Evolutionary conservation across 2,113 vertebrate species (phyloP).

Genomic region (Triplophysa tibetana): DNA sequence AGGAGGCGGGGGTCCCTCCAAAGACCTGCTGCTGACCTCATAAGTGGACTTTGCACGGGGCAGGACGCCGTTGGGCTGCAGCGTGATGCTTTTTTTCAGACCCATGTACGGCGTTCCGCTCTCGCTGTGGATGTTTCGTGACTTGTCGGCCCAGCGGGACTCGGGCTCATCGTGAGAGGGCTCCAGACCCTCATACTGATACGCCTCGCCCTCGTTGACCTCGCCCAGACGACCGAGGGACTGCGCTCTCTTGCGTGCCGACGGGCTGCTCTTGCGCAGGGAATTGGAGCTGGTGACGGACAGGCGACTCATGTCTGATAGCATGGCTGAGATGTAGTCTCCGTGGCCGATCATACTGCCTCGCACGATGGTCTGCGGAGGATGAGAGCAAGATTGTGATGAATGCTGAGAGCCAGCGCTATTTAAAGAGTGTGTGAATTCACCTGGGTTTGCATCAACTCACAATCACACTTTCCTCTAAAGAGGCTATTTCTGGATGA

Average conservation of each 20-base stretch:
- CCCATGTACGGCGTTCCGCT: conserved; percentile 84
- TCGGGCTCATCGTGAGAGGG: conserved; percentile 69
- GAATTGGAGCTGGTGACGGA: conserved; percentile 97
- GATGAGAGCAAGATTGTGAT: conserved; percentile 11
- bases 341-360: conserved; percentile 88
- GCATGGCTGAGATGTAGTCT: conserved; percentile 90
- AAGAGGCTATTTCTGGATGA: conserved; percentile 36
- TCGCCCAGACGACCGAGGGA: conserved; percentile 90
- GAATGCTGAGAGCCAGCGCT: conserved; percentile 21
- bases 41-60: conserved; percentile 86
- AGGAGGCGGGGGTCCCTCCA: conserved; percentile 58
- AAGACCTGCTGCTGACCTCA: conserved; percentile 70
- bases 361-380: conserved; percentile 88
- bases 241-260: conserved; percentile 86
- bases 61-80: conserved; percentile 85
- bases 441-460: conserved; percentile 6
- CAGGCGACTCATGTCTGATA: conserved; percentile 92
- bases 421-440: conserved; percentile 27
- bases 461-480: conserved; percentile 32
- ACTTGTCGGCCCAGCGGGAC: conserved; percentile 78
- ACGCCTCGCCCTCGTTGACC: conserved; percentile 83
- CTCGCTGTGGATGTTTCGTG: conserved; percentile 81
- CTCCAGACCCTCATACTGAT: conserved; percentile 85
- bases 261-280: conserved; percentile 87
- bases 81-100: conserved; percentile 74